These are phyloP conservation scores for Sphenopsis melanotis DNA, from an alignment of 2,797 vertebrate species.

Conservation along the genomic window DNA sequence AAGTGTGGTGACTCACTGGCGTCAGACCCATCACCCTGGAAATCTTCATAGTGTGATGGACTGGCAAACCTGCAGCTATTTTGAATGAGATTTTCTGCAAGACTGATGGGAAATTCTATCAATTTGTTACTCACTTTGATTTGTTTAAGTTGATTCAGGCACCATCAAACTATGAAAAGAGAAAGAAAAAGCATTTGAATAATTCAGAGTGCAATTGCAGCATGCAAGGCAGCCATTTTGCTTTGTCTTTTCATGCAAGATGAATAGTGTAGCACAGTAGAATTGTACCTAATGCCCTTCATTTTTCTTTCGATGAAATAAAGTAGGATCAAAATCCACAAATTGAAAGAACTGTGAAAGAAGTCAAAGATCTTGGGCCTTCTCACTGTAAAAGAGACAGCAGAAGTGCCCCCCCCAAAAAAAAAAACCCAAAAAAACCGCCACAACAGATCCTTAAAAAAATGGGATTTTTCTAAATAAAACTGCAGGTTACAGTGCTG, in stretches of 20 bases:
- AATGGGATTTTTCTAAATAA: neutral
- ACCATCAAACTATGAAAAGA: neutral
- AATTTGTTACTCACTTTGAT: slow-evolving; percentile 36
- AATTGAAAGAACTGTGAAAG: neutral
- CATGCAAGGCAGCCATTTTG: slow-evolving; percentile 43
- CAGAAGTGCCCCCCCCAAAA: neutral
- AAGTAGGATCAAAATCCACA: neutral
- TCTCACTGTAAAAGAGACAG: neutral
- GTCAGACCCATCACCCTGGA: neutral
- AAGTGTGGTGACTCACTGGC: neutral
- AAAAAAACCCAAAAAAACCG: neutral
- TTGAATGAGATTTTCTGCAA: slow-evolving; percentile 14
- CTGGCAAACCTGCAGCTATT: slow-evolving; percentile 22
- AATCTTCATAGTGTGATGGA: neutral
- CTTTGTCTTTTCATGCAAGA: slow-evolving; percentile 32
- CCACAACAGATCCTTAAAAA: neutral
- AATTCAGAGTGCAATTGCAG: slow-evolving; percentile 29
- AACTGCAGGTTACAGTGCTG: neutral
- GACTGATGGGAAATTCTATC: slow-evolving; percentile 14
- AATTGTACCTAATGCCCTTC: slow-evolving; percentile 26
- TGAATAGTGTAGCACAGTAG: neutral
- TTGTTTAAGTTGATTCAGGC: slow-evolving; percentile 47
- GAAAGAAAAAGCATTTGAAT: slow-evolving; percentile 38
- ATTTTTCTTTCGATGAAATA: slow-evolving; percentile 33
- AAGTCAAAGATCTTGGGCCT: neutral